These are phyloP conservation scores for Drosophila rubida DNA, from an alignment of 2,888 invertebrate genomes.

Conservation along the genomic window DNA sequence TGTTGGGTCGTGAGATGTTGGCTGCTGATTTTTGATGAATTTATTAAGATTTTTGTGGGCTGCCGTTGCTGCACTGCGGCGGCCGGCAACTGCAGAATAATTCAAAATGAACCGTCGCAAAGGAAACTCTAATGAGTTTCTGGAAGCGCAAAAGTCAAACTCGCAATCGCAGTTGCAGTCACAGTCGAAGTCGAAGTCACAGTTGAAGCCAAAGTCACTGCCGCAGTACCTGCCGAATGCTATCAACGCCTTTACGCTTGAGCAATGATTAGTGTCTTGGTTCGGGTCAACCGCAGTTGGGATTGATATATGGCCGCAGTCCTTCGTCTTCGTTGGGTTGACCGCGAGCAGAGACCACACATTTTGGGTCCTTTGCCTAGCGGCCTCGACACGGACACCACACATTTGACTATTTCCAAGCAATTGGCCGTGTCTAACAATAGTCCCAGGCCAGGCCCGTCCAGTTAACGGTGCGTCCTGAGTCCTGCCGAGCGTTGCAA, in stretches of 20 bases:
- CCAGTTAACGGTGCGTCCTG: conserved; percentile 23
- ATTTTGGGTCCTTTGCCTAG: conserved; percentile 51
- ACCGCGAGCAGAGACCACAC: conserved; percentile 67
- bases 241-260: conserved; percentile 75
- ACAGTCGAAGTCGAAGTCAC: conserved; percentile 41
- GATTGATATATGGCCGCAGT: conserved; percentile 65
- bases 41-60: conserved; percentile 69
- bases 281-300: conserved; percentile 71
- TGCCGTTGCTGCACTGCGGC: conserved; percentile 19
- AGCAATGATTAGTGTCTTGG: conserved; percentile 76
- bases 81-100: conserved; percentile 32
- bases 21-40: conserved; percentile 76
- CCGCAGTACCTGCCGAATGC: conserved; percentile 15
- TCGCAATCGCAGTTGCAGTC: neutral
- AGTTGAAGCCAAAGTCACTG: conserved; percentile 2
- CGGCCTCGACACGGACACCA: conserved; percentile 20
- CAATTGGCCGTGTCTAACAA: conserved; percentile 76
- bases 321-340: conserved; percentile 25
- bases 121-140: conserved; percentile 71
- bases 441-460: conserved; percentile 32
- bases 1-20: conserved; percentile 66
- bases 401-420: conserved; percentile 59
- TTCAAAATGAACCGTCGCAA: conserved; percentile 29
- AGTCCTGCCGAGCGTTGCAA: conserved; percentile 64
- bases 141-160: conserved; percentile 59